Evolutionary conservation across 2,888 invertebrate genomes (phyloP), one percentile per base, ranked within the genome.

Genomic region (Leptopilina syphax): DNA sequence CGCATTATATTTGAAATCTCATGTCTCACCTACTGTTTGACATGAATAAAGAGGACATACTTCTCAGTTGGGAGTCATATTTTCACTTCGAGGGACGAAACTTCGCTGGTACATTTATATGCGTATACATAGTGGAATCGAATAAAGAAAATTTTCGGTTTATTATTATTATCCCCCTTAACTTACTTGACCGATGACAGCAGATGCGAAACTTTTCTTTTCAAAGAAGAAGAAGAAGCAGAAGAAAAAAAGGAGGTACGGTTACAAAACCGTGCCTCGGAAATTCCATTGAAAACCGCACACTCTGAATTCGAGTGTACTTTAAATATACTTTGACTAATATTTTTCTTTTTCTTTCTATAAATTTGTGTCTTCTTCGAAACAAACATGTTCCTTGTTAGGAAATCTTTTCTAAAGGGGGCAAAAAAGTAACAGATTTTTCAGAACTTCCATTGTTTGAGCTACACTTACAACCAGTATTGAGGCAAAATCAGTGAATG

Each of bases 181-280:
- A n/a, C n/a, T 73, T 73, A 73, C 57, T 57, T 73, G 54, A 73
- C 73, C 73, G 73, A 57, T 73, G 73, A 73, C 34, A 73, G 73
- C 73, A 73, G 73, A 73, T 73, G 73, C 13, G 27, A 24, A 50
- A 70, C 70, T 70, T 70, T 70, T 54, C 50, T 68, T 47, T 27
- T 50, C 50, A 50, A 50, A 3, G 34, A 34, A 34, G 34, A 34
- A 34, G 3, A 34, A 34, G 34, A 34, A 34, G 34, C 3, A 44
- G 6, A 44, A 24, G 18, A 27, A 12, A 70, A 54, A 24, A 63
- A 7, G 24, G 0, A 3, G 34, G 34, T 8, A 9, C 2, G 9
- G 63, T 63, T 63, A 34, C 34, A 24, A 18, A 63, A 50, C 50
- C 8, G 24, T 18, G 24, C 63, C 63, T 63, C 24, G 9, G 24